Evolutionary conservation across 2,113 vertebrate genomes (phyloP), one percentile per base, ranked within the genome.

Genomic region (Xiphophorus couchianus): DNA sequence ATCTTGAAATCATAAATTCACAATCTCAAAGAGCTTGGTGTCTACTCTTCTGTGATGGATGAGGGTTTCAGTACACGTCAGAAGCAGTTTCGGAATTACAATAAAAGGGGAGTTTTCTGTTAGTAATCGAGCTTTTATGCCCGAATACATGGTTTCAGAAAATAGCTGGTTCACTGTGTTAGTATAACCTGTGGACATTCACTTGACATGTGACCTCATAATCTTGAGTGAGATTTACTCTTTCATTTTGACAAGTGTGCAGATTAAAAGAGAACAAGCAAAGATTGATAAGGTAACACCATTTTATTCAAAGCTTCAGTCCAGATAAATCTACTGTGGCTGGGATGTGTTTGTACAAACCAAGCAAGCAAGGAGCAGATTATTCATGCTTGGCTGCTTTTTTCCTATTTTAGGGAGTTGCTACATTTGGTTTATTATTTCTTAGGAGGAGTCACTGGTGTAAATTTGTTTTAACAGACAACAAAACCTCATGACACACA

Each of bases 1-100:
- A 92, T 91, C 88, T 89, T 91, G 88, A 92, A 90, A 76, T 87
- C 77, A 85, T 90, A 89, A 90, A 90, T 85, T 82, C 74, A 37
- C 72, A 75, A 74, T 79, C 67, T 81, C 48, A 78, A 66, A 86
- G 82, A 64, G 61, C 31, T 0, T 22, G 12, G 60, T 1, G 39
- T 76, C 65, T 28, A 13, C 85, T 86, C 72, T 72, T 84, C 76
- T 60, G 22, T 87, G 88, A 90, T 76, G 77, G 77, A 89, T 84
- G 86, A 74, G 9, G 76, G 74, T 76, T 84, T 72, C 80, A 60
- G 84, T 12, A 31, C 83, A 80, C 35, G 62, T 72, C 25, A 5
- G 62, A 69, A 78, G 19, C 73, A 62, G 66, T 73, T 70, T 66
- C 51, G 48, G 48, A 69, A 54, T 61, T 37, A 66, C 25, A 58